Evolutionary conservation across 2,888 invertebrate genomes (phyloP), one percentile per base, ranked within the genome.

Genomic region (Epinotia nisella): DNA sequence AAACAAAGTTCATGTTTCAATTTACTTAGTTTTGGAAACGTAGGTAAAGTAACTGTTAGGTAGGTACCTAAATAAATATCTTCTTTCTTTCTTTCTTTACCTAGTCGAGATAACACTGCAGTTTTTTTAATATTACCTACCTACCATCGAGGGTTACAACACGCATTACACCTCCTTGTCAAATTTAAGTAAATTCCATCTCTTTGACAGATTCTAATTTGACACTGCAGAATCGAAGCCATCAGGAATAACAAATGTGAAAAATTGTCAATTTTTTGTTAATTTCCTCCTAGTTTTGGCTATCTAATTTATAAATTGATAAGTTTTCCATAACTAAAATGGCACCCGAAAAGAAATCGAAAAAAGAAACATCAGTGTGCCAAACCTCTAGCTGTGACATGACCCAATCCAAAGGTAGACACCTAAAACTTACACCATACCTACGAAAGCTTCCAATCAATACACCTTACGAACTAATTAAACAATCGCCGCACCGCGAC

Each of bases 251-350:
- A 71, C 76, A 70, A 74, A 61, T 21, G 29, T 49, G 74, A 77
- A 78, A 35, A 75, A 71, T 17, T 67, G 58, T 75, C 24, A 80
- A 79, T 53, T 80, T 78, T 56, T 39, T 24, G 66, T 66, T n/a
- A 51, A 24, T 13, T 60, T 13, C 13, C 41, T 21, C 35, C 21
- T 39, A 21, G 17, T 56, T 56, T 56, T 55, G 70, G 61, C 79
- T 35, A 75, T 83, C 0, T 75, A 82, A 1, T 85, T 87, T 2
- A 51, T 78, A 55, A 41, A 24, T 53, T 66, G 15, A 39, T 3
- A 56, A 66, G 41, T 66, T 11, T 55, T 66, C 0, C 10, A 21
- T 21, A 19, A 17, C 19, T 35, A 55, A 41, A 56, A 66, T 66
- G 66, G 15, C 55, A 62, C n/a, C 21, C 2, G 49, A 24, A 2